Evolutionary conservation across 2,888 invertebrate species (phyloP).

Genomic region (Cheilosia grossa): DNA sequence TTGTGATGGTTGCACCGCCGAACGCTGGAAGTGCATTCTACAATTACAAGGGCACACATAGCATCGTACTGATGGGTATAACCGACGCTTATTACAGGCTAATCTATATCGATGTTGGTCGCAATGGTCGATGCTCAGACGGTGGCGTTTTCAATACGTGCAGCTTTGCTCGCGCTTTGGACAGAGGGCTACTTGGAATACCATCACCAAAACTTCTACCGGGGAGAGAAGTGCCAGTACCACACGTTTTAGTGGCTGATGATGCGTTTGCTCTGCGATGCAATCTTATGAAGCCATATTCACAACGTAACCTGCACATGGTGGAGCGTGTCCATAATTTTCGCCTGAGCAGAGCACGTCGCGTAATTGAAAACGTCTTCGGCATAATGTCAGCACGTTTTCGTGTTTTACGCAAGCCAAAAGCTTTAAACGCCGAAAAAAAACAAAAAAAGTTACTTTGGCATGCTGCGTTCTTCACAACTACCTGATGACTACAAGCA

Average conservation of each 20-base stretch:
- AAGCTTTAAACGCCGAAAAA: background rate
- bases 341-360: background rate
- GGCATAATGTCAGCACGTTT: slow-evolving; percentile 14
- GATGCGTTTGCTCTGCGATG: too few species aligned
- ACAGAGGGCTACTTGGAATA: too few species aligned
- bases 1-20: slow-evolving; percentile 20
- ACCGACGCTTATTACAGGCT: slow-evolving; percentile 15
- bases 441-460: slow-evolving; percentile 3
- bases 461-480: background rate
- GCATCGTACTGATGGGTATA: slow-evolving; percentile 14
- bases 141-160: slow-evolving; percentile 13
- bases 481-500: background rate
- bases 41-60: slow-evolving; percentile 26
- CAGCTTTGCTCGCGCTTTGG: too few species aligned
- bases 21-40: slow-evolving; percentile 15
- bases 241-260: too few species aligned
- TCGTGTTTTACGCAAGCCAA: slow-evolving; percentile 1
- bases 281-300: too few species aligned
- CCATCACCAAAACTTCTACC: too few species aligned
- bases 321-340: background rate
- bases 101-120: slow-evolving; percentile 24
- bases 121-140: slow-evolving; percentile 28
- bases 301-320: background rate
- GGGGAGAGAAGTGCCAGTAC: too few species aligned
- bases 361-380: background rate